Percentiles rank a stretch among this genome's conserved stretches.
These are phyloP conservation scores for Lynx canadensis DNA, from an alignment of 2,113 vertebrate genomes.

Conservation along the genomic window DNA sequence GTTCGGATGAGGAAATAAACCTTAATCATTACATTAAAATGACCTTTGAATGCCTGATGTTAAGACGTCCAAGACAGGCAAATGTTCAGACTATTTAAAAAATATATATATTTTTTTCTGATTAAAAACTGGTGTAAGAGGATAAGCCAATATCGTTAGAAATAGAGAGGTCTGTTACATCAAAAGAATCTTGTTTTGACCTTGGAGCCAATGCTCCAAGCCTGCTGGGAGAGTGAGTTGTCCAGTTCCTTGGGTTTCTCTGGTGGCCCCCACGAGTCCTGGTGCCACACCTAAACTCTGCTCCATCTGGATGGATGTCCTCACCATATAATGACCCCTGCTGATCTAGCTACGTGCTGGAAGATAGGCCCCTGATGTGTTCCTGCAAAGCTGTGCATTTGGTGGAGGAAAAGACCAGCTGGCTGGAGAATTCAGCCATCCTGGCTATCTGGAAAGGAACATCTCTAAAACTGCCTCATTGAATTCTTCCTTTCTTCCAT, in stretches of 20 bases:
- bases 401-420: not conserved
- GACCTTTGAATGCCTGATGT: constrained; percentile 30
- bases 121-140: constrained; percentile 32
- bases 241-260: not conserved
- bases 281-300: not conserved
- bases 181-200: not conserved
- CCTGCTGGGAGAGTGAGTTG: not conserved
- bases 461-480: not conserved
- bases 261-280: not conserved
- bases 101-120: not conserved
- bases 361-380: not conserved
- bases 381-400: not conserved
- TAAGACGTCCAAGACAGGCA: not conserved
- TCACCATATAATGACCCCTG: not conserved
- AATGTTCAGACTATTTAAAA: constrained; percentile 43
- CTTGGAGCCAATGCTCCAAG: not conserved
- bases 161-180: not conserved
- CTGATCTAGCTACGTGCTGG: not conserved
- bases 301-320: not conserved
- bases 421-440: not conserved
- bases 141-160: not conserved
- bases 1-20: constrained; percentile 56
- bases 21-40: constrained; percentile 48
- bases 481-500: not conserved
- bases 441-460: not conserved